Conservation (phyloP, 1,140 invertebrate genomes). For the Cyclina sinensis region DNA sequence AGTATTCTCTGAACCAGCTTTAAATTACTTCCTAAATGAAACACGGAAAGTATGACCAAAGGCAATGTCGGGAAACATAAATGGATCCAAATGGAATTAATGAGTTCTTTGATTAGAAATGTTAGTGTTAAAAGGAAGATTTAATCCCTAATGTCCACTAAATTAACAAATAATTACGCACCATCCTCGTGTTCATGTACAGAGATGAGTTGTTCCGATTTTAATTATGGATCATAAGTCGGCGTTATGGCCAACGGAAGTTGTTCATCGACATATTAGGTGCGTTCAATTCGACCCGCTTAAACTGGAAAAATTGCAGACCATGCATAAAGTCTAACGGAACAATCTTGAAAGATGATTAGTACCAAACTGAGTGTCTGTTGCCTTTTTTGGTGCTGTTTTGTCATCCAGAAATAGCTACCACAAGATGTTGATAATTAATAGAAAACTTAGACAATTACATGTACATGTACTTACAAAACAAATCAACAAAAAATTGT, state of each 20-base stretch:
- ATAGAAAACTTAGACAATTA: too few relatives aligned
- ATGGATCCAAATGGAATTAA: conserved; percentile 40
- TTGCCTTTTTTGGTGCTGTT: too few relatives aligned
- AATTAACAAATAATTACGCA: conserved; percentile 16
- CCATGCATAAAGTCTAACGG: too few relatives aligned
- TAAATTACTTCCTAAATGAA: conserved; percentile 3
- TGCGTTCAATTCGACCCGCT: neutral
- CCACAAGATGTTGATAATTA: too few relatives aligned
- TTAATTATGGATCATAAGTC: neutral
- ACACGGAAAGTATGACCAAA: conserved; percentile 18
- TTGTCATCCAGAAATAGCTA: too few relatives aligned
- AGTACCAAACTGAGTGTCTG: too few relatives aligned
- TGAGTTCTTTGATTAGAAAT: conserved; percentile 1
- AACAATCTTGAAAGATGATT: too few relatives aligned
- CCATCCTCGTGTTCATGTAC: neutral
- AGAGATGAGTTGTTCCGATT: neutral
- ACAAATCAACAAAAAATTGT: too few relatives aligned
- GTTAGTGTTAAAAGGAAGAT: neutral
- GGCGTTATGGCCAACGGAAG: neutral
- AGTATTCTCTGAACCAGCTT: neutral
- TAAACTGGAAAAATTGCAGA: too few relatives aligned
- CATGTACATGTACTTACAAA: too few relatives aligned
- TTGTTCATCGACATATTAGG: neutral
- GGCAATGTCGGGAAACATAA: neutral
- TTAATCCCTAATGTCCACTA: conserved; percentile 24